phyloP scores from a whole-genome alignment of 2,113 vertebrate species.

The Lophius piscatorius region DNA sequence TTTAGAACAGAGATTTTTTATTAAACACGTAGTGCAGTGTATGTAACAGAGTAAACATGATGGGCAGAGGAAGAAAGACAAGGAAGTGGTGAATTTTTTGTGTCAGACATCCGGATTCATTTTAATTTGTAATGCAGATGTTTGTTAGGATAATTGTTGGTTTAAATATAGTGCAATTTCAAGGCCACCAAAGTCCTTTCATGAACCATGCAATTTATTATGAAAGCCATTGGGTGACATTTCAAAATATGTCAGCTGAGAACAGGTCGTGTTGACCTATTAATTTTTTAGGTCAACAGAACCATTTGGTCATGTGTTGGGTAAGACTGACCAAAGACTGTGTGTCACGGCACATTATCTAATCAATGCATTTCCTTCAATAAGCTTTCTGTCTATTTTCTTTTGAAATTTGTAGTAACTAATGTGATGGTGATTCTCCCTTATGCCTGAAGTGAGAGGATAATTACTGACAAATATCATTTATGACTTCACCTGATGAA shows the following conservation, averaged over 20 bases:
- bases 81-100: too few relatives aligned
- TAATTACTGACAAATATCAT: background rate
- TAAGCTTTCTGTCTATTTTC: background rate
- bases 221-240: background rate
- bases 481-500: too few relatives aligned
- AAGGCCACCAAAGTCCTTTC: background rate
- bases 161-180: too few relatives aligned
- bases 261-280: constrained; percentile 8
- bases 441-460: background rate
- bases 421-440: background rate
- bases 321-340: constrained; percentile 61
- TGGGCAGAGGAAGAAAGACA: background rate
- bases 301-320: constrained; percentile 50
- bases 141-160: too few relatives aligned
- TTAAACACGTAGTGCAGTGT: background rate
- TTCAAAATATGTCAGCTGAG: constrained; percentile 14
- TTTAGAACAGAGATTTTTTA: too few relatives aligned
- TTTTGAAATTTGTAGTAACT: background rate
- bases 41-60: background rate
- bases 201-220: background rate
- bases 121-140: too few relatives aligned
- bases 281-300: constrained; percentile 17
- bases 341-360: background rate
- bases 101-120: too few relatives aligned
- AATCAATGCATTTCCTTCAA: background rate